Evolutionary conservation across 2,797 vertebrate genomes (phyloP).

Genomic region (Etheostoma perlongum): DNA sequence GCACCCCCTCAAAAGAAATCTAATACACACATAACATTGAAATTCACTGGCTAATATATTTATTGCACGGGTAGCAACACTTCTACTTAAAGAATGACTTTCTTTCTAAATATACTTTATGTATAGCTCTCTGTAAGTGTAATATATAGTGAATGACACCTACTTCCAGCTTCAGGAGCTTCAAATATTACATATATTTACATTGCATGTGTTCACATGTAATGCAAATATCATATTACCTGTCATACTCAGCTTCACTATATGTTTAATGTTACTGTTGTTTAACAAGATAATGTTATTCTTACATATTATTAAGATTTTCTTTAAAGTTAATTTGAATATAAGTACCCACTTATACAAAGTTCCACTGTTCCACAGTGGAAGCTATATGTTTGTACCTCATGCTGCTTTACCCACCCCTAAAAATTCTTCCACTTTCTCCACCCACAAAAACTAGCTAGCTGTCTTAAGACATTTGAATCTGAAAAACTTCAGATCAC

Average conservation of each 20-base stretch:
- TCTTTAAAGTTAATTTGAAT: background rate
- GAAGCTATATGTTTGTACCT: constrained; percentile 5
- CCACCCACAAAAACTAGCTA: constrained; percentile 73
- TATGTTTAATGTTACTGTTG: background rate
- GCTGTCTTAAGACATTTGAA: constrained; percentile 48
- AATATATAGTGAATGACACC: background rate
- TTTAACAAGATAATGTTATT: background rate
- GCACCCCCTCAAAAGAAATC: background rate
- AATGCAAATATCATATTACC: constrained; percentile 5
- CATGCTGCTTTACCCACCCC: constrained; percentile 57
- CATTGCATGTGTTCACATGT: background rate
- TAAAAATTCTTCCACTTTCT: constrained; percentile 46
- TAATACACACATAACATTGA: background rate
- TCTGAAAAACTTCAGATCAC: constrained; percentile 47
- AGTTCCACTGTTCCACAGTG: background rate
- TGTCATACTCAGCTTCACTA: background rate
- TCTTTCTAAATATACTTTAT: background rate
- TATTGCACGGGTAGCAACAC: background rate
- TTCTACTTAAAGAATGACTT: background rate
- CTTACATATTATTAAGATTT: background rate
- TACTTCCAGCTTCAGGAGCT: background rate
- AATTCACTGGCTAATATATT: background rate
- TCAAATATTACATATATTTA: background rate
- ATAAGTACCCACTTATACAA: background rate
- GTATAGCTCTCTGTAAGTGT: background rate